Conservation (phyloP, 2,888 invertebrate genomes). For the Ichneumon xanthorius region DNA sequence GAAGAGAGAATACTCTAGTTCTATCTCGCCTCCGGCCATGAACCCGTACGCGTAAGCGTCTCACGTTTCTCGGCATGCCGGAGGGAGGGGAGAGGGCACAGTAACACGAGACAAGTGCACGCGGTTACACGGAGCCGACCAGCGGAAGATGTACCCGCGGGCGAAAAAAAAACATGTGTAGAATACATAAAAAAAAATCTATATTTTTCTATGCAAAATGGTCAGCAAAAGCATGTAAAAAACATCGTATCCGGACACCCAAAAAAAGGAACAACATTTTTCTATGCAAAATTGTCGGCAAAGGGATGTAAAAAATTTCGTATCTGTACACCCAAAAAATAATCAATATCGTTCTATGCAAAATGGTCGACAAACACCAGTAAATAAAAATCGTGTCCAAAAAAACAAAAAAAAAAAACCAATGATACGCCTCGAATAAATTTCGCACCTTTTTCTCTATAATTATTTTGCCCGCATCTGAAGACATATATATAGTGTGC, state of each 20-base stretch:
- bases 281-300: no score
- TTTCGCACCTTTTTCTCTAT: not conserved
- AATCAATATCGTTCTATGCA: not conserved
- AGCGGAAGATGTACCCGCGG: not conserved
- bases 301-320: no score
- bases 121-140: not conserved
- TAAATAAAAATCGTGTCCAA: not conserved
- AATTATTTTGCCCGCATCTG: not conserved
- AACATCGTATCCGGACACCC: no score
- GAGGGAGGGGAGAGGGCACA: not conserved
- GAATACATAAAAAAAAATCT: not conserved
- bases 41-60: conserved; percentile 37
- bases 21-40: conserved; percentile 34
- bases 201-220: not conserved
- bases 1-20: conserved; percentile 11
- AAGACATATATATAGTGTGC: no score
- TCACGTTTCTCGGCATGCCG: conserved; percentile 17
- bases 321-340: not conserved
- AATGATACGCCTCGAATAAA: not conserved
- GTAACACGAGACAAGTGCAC: conserved; percentile 26
- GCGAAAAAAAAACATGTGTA: not conserved
- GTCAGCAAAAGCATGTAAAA: not conserved
- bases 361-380: not conserved
- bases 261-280: no score
- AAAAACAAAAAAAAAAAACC: no score